Evolutionary conservation across 2,888 invertebrate genomes (phyloP).

Genomic region (Spodoptera littoralis): DNA sequence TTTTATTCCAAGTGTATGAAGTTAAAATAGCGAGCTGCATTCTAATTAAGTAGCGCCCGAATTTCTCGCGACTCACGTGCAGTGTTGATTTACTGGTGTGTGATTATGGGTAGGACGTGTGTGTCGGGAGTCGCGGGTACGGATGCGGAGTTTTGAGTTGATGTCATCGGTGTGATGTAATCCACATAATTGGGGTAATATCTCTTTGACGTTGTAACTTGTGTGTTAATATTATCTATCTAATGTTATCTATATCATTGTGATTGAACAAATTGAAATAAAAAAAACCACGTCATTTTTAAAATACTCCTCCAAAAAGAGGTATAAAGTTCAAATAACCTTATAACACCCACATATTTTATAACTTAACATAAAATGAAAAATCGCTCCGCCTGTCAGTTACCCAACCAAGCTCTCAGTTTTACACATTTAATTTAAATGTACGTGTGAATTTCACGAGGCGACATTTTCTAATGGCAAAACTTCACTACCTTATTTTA

Average conservation of each 20-base stretch:
- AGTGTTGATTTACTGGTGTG: constrained; percentile 49
- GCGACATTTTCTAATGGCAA: constrained; percentile 41
- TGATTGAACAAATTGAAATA: too few relatives aligned
- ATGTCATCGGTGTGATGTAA: constrained; percentile 10
- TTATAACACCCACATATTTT: too few relatives aligned
- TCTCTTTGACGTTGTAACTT: too few relatives aligned
- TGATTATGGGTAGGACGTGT: constrained; percentile 29
- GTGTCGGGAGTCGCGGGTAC: constrained; percentile 13
- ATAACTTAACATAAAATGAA: too few relatives aligned
- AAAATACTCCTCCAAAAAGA: too few relatives aligned
- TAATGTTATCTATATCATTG: too few relatives aligned
- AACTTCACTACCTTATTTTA: constrained; percentile 40
- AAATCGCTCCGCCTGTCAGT: constrained; percentile 12
- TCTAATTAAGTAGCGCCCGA: constrained; percentile 49
- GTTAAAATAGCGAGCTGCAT: constrained; percentile 50
- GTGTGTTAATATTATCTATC: too few relatives aligned
- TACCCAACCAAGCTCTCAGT: not conserved
- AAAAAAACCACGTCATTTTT: too few relatives aligned
- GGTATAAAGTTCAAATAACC: too few relatives aligned
- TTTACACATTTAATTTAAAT: constrained; percentile 43
- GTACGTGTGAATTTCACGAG: constrained; percentile 38
- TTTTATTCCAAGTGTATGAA: constrained; percentile 32
- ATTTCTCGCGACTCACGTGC: constrained; percentile 45
- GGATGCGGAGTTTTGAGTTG: constrained; percentile 10
- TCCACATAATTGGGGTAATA: too few relatives aligned